Percentiles rank a stretch among this genome's conserved stretches.
These are phyloP conservation scores for Rhyzopertha dominica DNA, from an alignment of 1,140 invertebrate genomes.

Conservation along the genomic window DNA sequence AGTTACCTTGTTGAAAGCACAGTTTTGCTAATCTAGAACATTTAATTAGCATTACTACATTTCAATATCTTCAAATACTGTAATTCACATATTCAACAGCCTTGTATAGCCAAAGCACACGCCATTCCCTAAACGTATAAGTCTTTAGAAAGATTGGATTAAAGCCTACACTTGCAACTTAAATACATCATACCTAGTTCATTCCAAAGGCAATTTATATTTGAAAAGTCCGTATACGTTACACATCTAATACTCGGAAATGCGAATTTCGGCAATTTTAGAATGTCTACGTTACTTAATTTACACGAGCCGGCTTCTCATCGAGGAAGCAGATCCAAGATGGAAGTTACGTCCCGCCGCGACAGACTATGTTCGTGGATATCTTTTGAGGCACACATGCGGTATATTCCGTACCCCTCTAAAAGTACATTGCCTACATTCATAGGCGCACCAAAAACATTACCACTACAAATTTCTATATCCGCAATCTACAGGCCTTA, in stretches of 20 bases:
- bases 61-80: constrained; percentile 39
- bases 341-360: constrained; percentile 48
- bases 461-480: no score
- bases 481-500: no score
- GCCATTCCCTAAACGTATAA: constrained; percentile 41
- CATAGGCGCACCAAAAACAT: constrained; percentile 23
- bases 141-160: constrained; percentile 38
- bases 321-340: constrained; percentile 45
- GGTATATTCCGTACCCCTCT: constrained; percentile 47
- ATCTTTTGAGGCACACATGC: constrained; percentile 37
- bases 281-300: constrained; percentile 31
- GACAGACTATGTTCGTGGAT: constrained; percentile 43
- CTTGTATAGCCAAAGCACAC: constrained; percentile 42
- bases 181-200: constrained; percentile 46
- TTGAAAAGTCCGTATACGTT: constrained; percentile 24
- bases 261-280: constrained; percentile 19
- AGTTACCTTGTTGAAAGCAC: constrained; percentile 44
- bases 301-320: constrained; percentile 42
- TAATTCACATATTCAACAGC: constrained; percentile 40
- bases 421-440: constrained; percentile 46
- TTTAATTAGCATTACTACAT: constrained; percentile 44
- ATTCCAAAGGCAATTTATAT: constrained; percentile 37
- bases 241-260: constrained; percentile 32
- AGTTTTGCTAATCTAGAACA: constrained; percentile 44
- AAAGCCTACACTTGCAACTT: constrained; percentile 36